Conservation (phyloP, 2,888 invertebrate genomes). For the Tenthredo amoena region DNA sequence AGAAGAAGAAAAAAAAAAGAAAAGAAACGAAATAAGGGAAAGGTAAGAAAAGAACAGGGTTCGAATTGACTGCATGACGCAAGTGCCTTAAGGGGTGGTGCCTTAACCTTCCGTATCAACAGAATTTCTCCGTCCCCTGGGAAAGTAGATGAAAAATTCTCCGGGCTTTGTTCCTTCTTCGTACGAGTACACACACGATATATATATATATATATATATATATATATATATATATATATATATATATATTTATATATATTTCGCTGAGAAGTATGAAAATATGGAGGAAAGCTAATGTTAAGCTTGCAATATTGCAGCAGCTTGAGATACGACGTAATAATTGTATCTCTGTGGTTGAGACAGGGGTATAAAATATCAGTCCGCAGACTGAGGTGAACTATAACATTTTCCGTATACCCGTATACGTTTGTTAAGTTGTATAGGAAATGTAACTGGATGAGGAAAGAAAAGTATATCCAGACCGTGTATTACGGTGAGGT, state of each 20-base stretch:
- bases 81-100: conserved; percentile 8
- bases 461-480: background rate
- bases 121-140: background rate
- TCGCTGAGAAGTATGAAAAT: background rate
- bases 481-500: background rate
- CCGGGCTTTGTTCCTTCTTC: background rate
- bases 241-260: background rate
- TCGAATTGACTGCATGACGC: conserved; percentile 9
- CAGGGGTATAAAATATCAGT: background rate
- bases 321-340: background rate
- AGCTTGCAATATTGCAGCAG: background rate
- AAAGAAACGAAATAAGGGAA: background rate
- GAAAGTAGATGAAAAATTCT: conserved; percentile 32
- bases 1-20: background rate
- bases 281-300: background rate
- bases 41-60: conserved; percentile 1
- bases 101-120: conserved; percentile 27
- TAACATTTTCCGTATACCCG: background rate
- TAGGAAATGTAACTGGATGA: background rate
- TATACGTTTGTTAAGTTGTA: too few species aligned
- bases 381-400: too few species aligned
- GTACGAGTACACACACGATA: too few species aligned
- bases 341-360: background rate
- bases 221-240: background rate
- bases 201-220: background rate